A percentile compares a stretch with the other conserved stretches of the same genome.
Evolutionary conservation across 2,113 vertebrate species (phyloP).

Genomic region (Tautogolabrus adspersus): DNA sequence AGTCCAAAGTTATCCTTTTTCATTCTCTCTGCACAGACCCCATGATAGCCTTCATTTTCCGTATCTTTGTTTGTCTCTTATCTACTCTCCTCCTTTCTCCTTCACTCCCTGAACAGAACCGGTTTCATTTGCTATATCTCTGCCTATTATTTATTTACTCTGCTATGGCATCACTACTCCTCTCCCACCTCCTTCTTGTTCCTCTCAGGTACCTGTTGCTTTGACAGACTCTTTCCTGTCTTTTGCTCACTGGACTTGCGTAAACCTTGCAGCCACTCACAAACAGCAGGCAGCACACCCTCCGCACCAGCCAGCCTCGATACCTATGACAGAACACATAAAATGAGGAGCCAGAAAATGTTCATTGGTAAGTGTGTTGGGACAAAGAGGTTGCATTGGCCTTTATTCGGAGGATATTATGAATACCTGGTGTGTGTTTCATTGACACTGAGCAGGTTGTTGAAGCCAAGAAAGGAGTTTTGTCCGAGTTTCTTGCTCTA

Average conservation of each 20-base stretch:
- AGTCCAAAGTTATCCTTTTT: constrained; percentile 38
- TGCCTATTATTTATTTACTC: constrained; percentile 65
- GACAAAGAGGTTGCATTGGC: neutral
- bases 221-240: constrained; percentile 68
- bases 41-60: constrained; percentile 41
- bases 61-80: constrained; percentile 50
- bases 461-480: constrained; percentile 74
- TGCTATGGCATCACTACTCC: constrained; percentile 30
- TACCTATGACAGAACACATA: constrained; percentile 67
- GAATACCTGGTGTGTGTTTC: constrained; percentile 83
- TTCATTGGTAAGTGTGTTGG: neutral
- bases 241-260: constrained; percentile 59
- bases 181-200: constrained; percentile 19
- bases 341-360: constrained; percentile 22
- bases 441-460: constrained; percentile 75
- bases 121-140: constrained; percentile 57
- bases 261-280: constrained; percentile 78
- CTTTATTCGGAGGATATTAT: neutral
- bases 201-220: constrained; percentile 76
- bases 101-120: constrained; percentile 21
- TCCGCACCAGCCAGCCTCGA: constrained; percentile 83
- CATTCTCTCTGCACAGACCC: constrained; percentile 18
- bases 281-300: constrained; percentile 80
- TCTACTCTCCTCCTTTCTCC: constrained; percentile 29
- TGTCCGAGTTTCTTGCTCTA: constrained; percentile 71